Conservation (phyloP, 2,797 vertebrate genomes). For the Botia kubotai region DNA sequence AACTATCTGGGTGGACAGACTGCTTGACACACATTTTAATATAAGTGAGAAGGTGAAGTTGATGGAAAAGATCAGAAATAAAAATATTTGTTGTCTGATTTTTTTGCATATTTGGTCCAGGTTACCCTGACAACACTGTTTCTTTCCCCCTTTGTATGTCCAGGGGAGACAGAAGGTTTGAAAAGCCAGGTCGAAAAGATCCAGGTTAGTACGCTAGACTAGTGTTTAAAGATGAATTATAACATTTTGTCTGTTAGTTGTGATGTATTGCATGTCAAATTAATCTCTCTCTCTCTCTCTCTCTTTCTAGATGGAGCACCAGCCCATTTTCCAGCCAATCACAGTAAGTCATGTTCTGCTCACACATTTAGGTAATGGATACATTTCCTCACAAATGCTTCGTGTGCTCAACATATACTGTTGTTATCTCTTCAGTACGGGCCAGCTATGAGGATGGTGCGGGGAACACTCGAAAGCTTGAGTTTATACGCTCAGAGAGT, state of each 20-base stretch:
- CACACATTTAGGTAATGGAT: neutral
- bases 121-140: neutral
- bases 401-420: neutral
- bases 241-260: neutral
- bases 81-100: neutral
- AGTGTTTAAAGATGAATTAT: neutral
- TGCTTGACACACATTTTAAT: no score
- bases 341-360: constrained; percentile 73
- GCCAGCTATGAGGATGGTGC: constrained; percentile 92
- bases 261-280: neutral
- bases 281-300: neutral
- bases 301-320: constrained; percentile 69
- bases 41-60: no score
- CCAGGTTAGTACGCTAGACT: constrained; percentile 83
- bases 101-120: neutral
- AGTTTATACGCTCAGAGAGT: constrained; percentile 95
- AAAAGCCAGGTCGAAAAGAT: constrained; percentile 98
- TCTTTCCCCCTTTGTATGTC: constrained; percentile 50
- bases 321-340: constrained; percentile 82
- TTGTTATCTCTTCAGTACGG: constrained; percentile 77
- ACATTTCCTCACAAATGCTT: neutral
- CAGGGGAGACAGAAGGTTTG: constrained; percentile 97
- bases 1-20: no score
- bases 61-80: neutral
- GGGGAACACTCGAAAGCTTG: constrained; percentile 86